These are phyloP conservation scores for Pinna nobilis DNA, from an alignment of 1,140 invertebrate species.

Conservation along the genomic window DNA sequence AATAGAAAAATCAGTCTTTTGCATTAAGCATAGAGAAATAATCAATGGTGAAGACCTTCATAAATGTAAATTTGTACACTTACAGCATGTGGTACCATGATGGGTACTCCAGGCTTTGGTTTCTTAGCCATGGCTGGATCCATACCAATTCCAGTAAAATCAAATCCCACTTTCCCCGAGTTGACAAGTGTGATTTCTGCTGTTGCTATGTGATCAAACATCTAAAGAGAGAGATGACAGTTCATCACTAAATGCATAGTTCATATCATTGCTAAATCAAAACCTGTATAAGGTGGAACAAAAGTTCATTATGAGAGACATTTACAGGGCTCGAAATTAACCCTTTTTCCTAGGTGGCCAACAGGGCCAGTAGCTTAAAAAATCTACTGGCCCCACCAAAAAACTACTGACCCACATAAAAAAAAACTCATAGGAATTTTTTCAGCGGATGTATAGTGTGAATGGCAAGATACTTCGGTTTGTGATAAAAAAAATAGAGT, in stretches of 20 bases:
- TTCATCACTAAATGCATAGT: neutral
- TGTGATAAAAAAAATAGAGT: too few relatives aligned
- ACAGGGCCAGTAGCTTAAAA: too few relatives aligned
- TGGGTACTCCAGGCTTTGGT: conserved; percentile 65
- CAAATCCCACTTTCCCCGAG: conserved; percentile 72
- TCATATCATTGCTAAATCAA: neutral
- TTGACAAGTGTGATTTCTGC: conserved; percentile 70
- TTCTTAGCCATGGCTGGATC: conserved; percentile 64
- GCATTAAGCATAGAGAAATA: neutral
- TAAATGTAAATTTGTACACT: conserved; percentile 35
- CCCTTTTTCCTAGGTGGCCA: too few relatives aligned
- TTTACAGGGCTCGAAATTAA: too few relatives aligned
- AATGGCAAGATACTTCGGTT: too few relatives aligned
- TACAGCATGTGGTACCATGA: conserved; percentile 71
- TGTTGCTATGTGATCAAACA: conserved; percentile 70
- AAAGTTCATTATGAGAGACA: too few relatives aligned
- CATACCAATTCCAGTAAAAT: conserved; percentile 69
- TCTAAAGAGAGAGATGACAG: conserved; percentile 48
- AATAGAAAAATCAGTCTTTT: too few relatives aligned
- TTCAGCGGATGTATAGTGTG: too few relatives aligned
- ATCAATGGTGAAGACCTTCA: neutral
- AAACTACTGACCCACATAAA: too few relatives aligned
- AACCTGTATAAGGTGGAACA: neutral
- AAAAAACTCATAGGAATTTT: too few relatives aligned
- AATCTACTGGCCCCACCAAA: too few relatives aligned